Evolutionary conservation across 1,140 invertebrate species (phyloP), one percentile per base, ranked within the genome.

Genomic region (Conus ventricosus): DNA sequence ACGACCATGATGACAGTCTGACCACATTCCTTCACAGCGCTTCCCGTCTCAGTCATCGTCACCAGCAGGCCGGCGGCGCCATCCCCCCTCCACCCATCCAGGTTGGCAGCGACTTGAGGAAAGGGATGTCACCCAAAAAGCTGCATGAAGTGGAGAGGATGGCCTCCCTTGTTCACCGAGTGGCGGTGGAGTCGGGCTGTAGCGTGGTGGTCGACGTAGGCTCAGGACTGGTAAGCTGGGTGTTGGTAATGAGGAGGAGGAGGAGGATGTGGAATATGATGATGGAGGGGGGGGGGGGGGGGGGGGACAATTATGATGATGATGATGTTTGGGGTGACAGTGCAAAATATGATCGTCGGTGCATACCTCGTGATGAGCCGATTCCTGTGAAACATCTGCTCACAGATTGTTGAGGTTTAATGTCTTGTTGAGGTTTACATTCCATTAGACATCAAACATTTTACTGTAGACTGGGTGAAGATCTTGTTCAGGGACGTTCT

Each of bases 211-310:
- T 94, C 15, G 93, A 94, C 90, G 87, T 94, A 81, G 93, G 93
- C 5, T 92, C 92, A 67, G 93, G 93, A 60, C 95, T 98, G 95
- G 96, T 97, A 95, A 96, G 90, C 89, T 20, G 10, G 13, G 8
- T 27, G 5, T 82, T 81, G 11, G 78, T 75, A 17, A 75, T 55
- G 25, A 75, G 67, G n/a, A 6, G 71, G 8, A 71, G 20, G 53
- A 13, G 39, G 39, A 3, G 39, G 39, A 39, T 39, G 39, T 39
- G 39, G 39, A 39, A 39, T 39, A 39, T 39, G 39, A 39, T 39
- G 39, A 39, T 39, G 39, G 39, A 3, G 39, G 39, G 39, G 39
- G 39, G 39, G 39, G 39, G 39, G 39, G 39, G 39, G 39, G 39
- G 39, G 39, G 39, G 39, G 39, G 39, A 39, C 39, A 39, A 39